These are phyloP conservation scores for Apantesis nais DNA, from an alignment of 2,888 invertebrate genomes.

Conservation along the genomic window DNA sequence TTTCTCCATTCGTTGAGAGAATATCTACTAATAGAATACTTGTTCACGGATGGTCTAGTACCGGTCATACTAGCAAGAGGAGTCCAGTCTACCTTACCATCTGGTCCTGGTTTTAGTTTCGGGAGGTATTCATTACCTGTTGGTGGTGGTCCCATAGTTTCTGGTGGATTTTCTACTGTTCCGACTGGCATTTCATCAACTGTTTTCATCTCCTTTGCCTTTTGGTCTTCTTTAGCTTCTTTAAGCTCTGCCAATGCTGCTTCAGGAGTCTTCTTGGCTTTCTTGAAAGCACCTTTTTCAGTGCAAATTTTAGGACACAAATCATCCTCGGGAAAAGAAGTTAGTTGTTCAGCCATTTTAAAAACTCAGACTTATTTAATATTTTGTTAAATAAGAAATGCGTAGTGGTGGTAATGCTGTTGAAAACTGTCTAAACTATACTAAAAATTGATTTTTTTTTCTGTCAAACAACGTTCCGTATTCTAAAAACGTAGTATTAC, in stretches of 20 bases:
- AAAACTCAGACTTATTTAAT: background rate
- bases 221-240: conserved; percentile 40
- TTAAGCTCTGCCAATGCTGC: conserved; percentile 50
- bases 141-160: conserved; percentile 34
- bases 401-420: no score
- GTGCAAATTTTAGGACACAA: conserved; percentile 69
- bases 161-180: conserved; percentile 30
- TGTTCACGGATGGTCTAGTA: conserved; percentile 90
- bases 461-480: no score
- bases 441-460: no score
- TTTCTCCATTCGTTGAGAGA: conserved; percentile 91
- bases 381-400: background rate
- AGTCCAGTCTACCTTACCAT: conserved; percentile 91
- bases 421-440: no score
- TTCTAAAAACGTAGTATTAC: no score
- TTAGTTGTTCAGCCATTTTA: conserved; percentile 40
- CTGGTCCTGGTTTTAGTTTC: conserved; percentile 87
- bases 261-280: conserved; percentile 60
- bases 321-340: conserved; percentile 66
- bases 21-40: conserved; percentile 90
- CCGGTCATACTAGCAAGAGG: conserved; percentile 89
- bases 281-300: conserved; percentile 73
- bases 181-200: background rate
- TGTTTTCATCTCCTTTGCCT: background rate
- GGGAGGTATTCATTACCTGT: conserved; percentile 62